Percentiles rank a stretch among this genome's conserved stretches.
Evolutionary conservation across 2,113 vertebrate genomes (phyloP).

Genomic region (Mustelus asterias): DNA sequence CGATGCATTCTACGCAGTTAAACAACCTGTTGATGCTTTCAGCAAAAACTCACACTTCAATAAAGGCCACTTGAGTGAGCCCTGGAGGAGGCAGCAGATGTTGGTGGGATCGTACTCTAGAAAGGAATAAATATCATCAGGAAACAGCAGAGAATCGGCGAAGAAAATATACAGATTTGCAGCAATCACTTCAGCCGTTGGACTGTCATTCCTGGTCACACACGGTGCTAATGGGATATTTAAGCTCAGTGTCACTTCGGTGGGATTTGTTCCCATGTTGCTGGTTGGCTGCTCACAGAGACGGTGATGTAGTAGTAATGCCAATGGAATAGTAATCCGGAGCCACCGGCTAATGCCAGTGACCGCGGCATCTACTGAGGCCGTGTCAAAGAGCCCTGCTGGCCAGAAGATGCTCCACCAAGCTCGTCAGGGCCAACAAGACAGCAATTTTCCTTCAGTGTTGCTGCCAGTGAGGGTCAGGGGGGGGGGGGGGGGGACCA

Average conservation of each 20-base stretch:
- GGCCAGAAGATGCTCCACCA: too few species aligned
- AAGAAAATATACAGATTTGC: neutral
- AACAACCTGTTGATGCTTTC: neutral
- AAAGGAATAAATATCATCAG: neutral
- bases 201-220: neutral
- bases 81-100: neutral
- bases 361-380: too few species aligned
- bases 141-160: neutral
- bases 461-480: too few species aligned
- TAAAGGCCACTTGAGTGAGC: neutral
- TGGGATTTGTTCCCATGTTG: neutral
- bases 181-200: neutral
- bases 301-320: too few species aligned
- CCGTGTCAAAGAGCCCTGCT: too few species aligned
- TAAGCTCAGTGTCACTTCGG: neutral
- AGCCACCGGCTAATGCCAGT: too few species aligned
- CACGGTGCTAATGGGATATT: neutral
- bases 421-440: too few species aligned
- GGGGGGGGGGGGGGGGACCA: too few species aligned
- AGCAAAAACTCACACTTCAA: neutral
- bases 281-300: too few species aligned
- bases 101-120: neutral
- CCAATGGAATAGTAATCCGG: too few species aligned
- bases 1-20: neutral
- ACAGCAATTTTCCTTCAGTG: too few species aligned